Conservation (phyloP, 2,888 invertebrate genomes). For the Glaucopsyche alexis region DNA sequence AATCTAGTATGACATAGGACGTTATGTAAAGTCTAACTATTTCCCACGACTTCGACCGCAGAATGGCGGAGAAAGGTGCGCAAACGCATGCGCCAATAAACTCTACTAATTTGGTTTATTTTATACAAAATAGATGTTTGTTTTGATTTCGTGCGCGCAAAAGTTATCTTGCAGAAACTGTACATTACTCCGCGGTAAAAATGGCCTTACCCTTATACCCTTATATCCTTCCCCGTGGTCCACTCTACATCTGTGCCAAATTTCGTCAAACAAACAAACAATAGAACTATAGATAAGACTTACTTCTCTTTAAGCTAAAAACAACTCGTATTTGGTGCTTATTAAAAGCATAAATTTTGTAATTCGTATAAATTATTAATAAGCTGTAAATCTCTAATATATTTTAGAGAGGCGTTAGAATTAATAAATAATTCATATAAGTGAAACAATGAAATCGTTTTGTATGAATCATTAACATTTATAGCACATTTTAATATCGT, state of each 20-base stretch:
- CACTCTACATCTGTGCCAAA: no score
- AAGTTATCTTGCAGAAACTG: no score
- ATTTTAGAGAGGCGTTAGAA: neutral
- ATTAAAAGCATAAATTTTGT: neutral
- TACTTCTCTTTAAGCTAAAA: no score
- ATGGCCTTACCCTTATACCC: no score
- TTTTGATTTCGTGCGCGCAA: no score
- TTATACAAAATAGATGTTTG: no score
- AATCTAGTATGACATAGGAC: neutral
- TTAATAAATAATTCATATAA: neutral
- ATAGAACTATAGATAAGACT: no score
- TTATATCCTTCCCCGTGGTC: no score
- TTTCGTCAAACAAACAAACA: no score
- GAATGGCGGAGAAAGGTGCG: neutral
- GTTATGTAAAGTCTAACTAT: neutral
- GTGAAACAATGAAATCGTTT: neutral
- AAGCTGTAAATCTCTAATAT: neutral
- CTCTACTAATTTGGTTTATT: neutral
- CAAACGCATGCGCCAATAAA: neutral
- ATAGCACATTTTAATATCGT: neutral
- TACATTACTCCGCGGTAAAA: no score
- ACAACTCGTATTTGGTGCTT: no score
- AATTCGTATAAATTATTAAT: neutral
- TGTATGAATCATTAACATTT: neutral
- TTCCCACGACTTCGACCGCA: neutral